Evolutionary conservation across 2,888 invertebrate species (phyloP), one percentile per base, ranked within the genome.

Genomic region (Agrotis clavis): DNA sequence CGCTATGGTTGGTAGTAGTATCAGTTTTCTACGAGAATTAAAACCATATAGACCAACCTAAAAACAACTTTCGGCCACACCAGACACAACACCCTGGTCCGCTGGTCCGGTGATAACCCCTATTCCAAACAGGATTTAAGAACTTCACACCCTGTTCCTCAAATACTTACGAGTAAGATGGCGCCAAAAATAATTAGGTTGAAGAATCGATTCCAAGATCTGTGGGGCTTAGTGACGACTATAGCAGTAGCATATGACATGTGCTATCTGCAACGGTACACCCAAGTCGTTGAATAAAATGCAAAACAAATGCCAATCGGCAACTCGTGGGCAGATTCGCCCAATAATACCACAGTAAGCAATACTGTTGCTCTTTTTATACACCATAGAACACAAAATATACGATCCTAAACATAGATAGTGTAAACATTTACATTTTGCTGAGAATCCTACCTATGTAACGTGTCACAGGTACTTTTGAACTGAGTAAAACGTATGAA

Each of bases 251-350:
- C 67, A 47, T 68, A 65, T 35, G 51, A 71, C 67, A 66, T 16
- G 51, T 66, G 56, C 54, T 80, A 81, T 81, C 65, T 64, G 7
- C 61, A 84, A 84, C 85, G 71, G 85, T 75, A 77, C 71, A 35
- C 41, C 0, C 9, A 54, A 50, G n/a, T 61, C 47, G 65, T 73
- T 61, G 41, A 71, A 83, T 84, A 84, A 83, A 84, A 73, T 76
- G 62, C 68, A 65, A 81, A 71, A 81, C 51, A 45, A 67, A 83
- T 51, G 71, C 21, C 53, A 48, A 79, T 63, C 53, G 66, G 2
- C 53, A 18, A 45, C 30, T 54, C 70, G 74, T 84, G 74, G 81
- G 74, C 71, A 76, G 75, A 82, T 77, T 57, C 25, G 41, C 45
- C 70, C 64, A 74, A 84, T 81, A 78, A 67, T 66, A 78, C 18